Base-by-base conservation (phyloP, 2,888 invertebrate genomes). In the Pollenia labialis region DNA sequence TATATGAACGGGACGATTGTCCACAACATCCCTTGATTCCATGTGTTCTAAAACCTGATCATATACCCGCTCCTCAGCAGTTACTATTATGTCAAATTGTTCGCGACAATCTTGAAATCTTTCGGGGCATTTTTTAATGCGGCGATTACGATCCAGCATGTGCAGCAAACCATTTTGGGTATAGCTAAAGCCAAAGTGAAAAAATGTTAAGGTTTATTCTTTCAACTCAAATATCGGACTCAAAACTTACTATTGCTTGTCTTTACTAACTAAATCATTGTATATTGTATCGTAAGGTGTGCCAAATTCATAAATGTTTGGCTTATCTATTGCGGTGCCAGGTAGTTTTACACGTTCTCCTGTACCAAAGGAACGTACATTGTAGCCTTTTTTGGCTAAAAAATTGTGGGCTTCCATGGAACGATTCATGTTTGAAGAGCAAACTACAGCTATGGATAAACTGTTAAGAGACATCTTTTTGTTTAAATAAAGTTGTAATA, bases 381-480 rank as follows among this genome's bases (percentile, higher is more conserved):
- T 96, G 92, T 98, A 99, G 14, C 99, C 99, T 91, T 99, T 99
- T 94, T 99, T 99, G 80, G 98, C 97, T 69, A 99, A 94, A 93
- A 99, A 98, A 83, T 97, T 97, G 94, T 99, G 99, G 16, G 99
- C 99, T 94, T 99, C 99, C 99, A 99, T 99, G 91, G 99, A 99
- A 84, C 99, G 95, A 93, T 99, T 99, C 98, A 99, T 99, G 93
- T 99, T 99, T 91, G 99, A 99, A 10, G 99, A 99, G 94, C 99
- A 99, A 89, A 99, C 97, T 79, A 99, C 98, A 40, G 99, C 99
- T 90, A 99, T 95, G 91, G 95, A 96, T 90, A 97, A 93, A 90
- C 95, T 94, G 64, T 91, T 89, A 69, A 90, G 90, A 68, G 92
- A 91, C 92, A 93, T 93, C 4, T 32, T 32, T 66, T 84, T 90